Conservation (phyloP, 2,888 invertebrate species). For the Phyllotreta cruciferae region DNA sequence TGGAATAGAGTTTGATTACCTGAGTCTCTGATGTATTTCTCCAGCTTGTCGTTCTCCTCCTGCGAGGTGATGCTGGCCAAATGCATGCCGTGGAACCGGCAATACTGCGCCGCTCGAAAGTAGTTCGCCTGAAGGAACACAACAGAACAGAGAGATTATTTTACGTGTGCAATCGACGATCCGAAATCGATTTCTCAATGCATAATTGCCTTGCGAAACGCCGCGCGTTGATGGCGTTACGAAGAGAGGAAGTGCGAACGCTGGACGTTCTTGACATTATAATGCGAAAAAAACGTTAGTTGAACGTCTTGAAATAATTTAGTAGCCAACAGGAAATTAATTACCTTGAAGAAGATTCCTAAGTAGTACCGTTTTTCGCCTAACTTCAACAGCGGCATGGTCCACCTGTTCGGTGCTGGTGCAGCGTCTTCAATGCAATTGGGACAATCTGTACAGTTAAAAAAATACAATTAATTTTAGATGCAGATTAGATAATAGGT, state of each 20-base stretch:
- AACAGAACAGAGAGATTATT: constrained; percentile 14
- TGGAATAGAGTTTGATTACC: constrained; percentile 62
- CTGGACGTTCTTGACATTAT: no score
- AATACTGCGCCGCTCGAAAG: constrained; percentile 91
- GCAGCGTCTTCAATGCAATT: constrained; percentile 79
- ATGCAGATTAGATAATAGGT: no score
- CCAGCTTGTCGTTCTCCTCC: constrained; percentile 88
- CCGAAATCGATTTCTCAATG: no score
- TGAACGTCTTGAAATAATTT: no score
- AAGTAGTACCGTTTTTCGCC: constrained; percentile 90
- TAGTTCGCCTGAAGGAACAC: constrained; percentile 82
- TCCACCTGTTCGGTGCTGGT: constrained; percentile 76
- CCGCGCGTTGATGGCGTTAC: no score
- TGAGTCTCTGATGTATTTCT: constrained; percentile 89
- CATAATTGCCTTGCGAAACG: no score
- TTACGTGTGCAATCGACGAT: neutral
- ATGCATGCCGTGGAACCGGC: constrained; percentile 93
- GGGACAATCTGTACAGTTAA: constrained; percentile 71
- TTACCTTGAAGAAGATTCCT: constrained; percentile 93
- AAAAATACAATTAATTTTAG: no score
- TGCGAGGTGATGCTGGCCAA: constrained; percentile 88
- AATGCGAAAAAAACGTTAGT: no score
- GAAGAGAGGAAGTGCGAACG: no score
- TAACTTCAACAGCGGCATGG: constrained; percentile 86
- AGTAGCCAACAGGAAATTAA: constrained; percentile 35